Conservation (phyloP, 1,140 invertebrate species). For the Wasmannia auropunctata region DNA sequence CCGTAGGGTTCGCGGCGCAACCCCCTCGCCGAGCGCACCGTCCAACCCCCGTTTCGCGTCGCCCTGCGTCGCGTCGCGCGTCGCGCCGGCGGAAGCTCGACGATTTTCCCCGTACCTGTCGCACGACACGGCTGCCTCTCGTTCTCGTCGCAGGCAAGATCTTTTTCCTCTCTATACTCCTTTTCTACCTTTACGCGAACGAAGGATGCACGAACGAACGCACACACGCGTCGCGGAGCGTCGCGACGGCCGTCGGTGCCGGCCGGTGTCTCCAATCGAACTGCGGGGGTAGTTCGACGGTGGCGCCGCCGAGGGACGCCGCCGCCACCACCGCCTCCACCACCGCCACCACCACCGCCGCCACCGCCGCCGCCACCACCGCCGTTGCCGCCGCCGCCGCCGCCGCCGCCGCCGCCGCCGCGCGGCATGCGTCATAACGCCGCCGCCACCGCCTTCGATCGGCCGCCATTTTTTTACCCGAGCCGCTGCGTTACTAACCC, state of each 20-base stretch:
- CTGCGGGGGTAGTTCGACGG: conserved; percentile 82
- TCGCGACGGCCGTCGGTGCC: conserved; percentile 75
- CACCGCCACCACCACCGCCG: conserved; percentile 13
- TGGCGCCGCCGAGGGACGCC: conserved; percentile 79
- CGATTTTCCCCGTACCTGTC: conserved; percentile 15
- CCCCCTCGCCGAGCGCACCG: not conserved
- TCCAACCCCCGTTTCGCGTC: conserved; percentile 5
- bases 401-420: conserved; percentile 32
- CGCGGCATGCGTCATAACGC: conserved; percentile 74
- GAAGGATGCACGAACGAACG: not conserved
- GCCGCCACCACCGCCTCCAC: not conserved
- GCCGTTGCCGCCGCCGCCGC: conserved; percentile 49
- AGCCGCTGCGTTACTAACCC: conserved; percentile 70
- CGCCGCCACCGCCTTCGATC: conserved; percentile 73
- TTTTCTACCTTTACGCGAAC: not conserved
- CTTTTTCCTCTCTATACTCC: not conserved
- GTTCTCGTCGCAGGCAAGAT: not conserved
- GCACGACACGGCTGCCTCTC: conserved; percentile 21
- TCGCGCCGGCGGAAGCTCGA: conserved; percentile 1
- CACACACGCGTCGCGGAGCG: conserved; percentile 68
- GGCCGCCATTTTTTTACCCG: conserved; percentile 76
- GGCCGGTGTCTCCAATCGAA: conserved; percentile 85
- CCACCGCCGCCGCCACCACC: conserved; percentile 57
- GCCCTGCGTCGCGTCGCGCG: not conserved
- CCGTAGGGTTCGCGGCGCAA: not conserved